Base-by-base conservation (phyloP, 2,113 vertebrate genomes). In the Cryptomyrus ogoouensis region DNA sequence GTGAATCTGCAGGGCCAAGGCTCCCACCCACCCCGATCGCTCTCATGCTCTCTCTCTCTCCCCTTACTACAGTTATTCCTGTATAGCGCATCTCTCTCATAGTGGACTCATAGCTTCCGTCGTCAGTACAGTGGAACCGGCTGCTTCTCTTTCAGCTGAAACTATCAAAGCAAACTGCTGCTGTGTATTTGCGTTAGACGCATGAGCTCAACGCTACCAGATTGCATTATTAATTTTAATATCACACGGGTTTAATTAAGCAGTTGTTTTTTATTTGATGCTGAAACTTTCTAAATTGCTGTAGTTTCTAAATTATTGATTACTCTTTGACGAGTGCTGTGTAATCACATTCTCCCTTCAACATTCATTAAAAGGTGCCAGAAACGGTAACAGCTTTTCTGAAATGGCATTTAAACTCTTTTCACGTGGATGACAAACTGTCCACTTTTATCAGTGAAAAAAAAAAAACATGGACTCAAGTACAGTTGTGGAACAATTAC, bases 1-100 rank as follows among this genome's bases (percentile, higher is more conserved):
- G 56, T 93, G 88, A 91, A 62, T 88, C 89, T 92, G 87, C 86
- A 90, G 88, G 84, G 90, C 89, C 88, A 1, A 24, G 15, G 0
- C 80, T 8, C 0, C 7, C 44, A 19, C 47, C 85, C 50, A 87
- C 85, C 85, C 31, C 3, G 39, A 88, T 47, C 39, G 46, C 88
- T 90, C 49, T 88, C 44, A 10, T 9, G 42, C 3, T 84, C 52
- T 77, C 39, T 85, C 62, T 84, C 62, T 90, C 80, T 89, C 10
- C 10, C 62, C n/a, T 46, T 50, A 86, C 83, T 85, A 86, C 47
- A 5, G 44, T 50, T n/a, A 86, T 80, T 80, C 74, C 74, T 80
- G 31, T 39, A 42, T 39, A 39, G 70, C n/a, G 15, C 35, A 17
- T 42, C 74, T 80, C 21, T 42, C 27, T 80, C 74, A 80, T 19